Conservation (phyloP, 1,140 invertebrate genomes). For the Zaprionus nigranus region DNA sequence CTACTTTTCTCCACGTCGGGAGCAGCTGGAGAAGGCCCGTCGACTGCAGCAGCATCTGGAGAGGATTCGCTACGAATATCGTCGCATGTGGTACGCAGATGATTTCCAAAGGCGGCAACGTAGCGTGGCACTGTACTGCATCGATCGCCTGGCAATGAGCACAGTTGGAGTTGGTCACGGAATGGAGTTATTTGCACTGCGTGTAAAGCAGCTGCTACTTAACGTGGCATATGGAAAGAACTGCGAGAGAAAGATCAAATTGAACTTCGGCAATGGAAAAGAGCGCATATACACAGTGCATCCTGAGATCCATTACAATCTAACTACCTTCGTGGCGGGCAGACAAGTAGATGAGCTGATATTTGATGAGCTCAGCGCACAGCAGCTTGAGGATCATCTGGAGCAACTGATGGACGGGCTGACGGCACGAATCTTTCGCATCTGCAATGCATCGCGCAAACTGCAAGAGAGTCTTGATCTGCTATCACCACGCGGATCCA, state of each 20-base stretch:
- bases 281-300: not conserved
- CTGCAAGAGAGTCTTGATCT: not conserved
- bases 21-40: slow-evolving; percentile 15
- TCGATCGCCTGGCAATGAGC: slow-evolving; percentile 20
- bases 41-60: not conserved
- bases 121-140: slow-evolving; percentile 22
- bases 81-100: not conserved
- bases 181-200: not conserved
- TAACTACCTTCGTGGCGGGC: slow-evolving; percentile 5
- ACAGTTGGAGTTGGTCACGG: not conserved
- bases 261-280: not conserved
- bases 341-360: not conserved
- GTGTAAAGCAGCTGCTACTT: slow-evolving; percentile 5
- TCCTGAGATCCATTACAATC: slow-evolving; percentile 16
- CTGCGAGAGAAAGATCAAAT: not conserved
- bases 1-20: not conserved
- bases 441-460: slow-evolving; percentile 15
- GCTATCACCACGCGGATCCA: not conserved
- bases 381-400: slow-evolving; percentile 2
- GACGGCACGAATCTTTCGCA: slow-evolving; percentile 9
- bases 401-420: slow-evolving; percentile 17
- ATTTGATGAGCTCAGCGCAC: slow-evolving; percentile 1
- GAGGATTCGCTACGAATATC: slow-evolving; percentile 1
- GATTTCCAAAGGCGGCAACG: slow-evolving; percentile 22
- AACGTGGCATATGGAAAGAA: not conserved